phyloP scores from a whole-genome alignment of 2,797 vertebrate species.

The Holocentrus rufus region DNA sequence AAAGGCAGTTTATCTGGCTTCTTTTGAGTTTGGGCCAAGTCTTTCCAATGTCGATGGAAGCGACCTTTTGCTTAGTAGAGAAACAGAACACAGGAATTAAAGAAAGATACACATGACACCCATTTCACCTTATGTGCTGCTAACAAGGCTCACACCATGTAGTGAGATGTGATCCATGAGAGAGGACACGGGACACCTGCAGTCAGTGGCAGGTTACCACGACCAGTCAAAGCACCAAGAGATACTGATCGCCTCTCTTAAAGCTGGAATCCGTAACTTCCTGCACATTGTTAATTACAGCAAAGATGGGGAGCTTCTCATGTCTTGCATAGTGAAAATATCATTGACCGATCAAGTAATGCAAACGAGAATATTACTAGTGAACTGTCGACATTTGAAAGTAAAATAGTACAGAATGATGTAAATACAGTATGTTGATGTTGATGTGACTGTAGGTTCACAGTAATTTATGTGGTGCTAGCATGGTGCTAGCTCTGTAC shows the following conservation, averaged over 20 bases:
- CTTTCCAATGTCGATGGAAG: constrained; percentile 3
- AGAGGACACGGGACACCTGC: constrained; percentile 7
- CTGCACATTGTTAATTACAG: too few relatives aligned
- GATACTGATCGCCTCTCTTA: constrained; percentile 5
- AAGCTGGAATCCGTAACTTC: background rate
- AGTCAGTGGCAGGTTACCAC: constrained; percentile 3
- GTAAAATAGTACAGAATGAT: too few relatives aligned
- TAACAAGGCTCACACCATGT: background rate
- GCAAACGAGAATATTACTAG: too few relatives aligned
- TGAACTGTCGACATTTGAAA: too few relatives aligned
- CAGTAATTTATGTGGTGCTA: too few relatives aligned
- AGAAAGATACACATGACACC: background rate
- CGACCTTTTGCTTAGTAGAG: background rate
- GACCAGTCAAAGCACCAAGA: background rate
- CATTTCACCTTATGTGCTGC: background rate
- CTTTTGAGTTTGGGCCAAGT: background rate
- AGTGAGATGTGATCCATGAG: constrained; percentile 3
- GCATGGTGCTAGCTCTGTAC: too few relatives aligned
- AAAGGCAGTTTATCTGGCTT: background rate
- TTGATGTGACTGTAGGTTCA: too few relatives aligned
- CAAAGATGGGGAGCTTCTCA: too few relatives aligned
- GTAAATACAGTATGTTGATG: too few relatives aligned
- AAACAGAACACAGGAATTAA: background rate
- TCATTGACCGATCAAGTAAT: too few relatives aligned
- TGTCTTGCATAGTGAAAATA: too few relatives aligned